Evolutionary conservation across 2,113 vertebrate species (phyloP).

Genomic region (Formicarius rufipectus): DNA sequence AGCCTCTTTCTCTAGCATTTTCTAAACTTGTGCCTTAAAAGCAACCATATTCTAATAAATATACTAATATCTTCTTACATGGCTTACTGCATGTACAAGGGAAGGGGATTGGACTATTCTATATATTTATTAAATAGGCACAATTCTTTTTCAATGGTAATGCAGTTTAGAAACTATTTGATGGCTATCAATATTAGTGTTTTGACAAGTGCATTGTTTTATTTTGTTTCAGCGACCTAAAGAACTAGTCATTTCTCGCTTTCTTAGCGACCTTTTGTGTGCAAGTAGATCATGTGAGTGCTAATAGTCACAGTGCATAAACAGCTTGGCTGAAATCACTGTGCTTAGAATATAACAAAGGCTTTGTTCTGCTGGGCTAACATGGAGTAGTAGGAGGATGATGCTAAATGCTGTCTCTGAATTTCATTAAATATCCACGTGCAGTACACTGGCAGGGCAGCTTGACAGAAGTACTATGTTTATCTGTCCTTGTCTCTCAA

Average conservation of each 20-base stretch:
- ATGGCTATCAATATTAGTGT: neutral
- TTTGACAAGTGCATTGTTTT: neutral
- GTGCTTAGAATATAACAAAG: slow-evolving; percentile 20
- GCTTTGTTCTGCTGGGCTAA: slow-evolving; percentile 38
- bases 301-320: slow-evolving; percentile 44
- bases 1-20: neutral
- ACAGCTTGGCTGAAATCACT: slow-evolving; percentile 30
- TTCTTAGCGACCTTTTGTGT: slow-evolving; percentile 43
- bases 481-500: neutral
- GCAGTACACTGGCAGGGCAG: neutral
- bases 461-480: neutral
- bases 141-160: neutral
- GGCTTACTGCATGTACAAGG: neutral
- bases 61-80: neutral
- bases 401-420: neutral
- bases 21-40: neutral
- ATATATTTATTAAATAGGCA: neutral
- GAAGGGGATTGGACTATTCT: neutral
- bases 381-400: slow-evolving; percentile 6
- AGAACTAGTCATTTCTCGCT: neutral
- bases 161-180: neutral
- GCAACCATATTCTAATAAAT: neutral
- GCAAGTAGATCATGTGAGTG: slow-evolving; percentile 47
- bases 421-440: slow-evolving; percentile 5
- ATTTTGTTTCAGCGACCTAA: neutral